Base-by-base conservation (phyloP, 2,888 invertebrate genomes). In the Drosophila mettleri region DNA sequence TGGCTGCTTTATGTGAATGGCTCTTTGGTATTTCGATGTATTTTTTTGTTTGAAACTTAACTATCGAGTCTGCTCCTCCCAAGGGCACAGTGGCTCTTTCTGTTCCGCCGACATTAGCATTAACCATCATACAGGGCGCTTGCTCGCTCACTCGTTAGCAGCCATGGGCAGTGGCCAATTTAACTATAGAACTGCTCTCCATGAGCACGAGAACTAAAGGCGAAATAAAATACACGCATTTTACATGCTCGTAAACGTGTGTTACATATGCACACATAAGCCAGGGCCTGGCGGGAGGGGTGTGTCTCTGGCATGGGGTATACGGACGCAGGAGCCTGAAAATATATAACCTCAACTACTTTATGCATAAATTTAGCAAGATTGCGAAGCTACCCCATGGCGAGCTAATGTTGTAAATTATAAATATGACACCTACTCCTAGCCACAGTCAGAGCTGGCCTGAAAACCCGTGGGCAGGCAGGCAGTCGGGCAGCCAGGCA, bases 381-480 rank as follows among this genome's bases (percentile, higher is more conserved):
- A 85, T 85, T 86, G 86, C 84, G 86, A 84, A 84, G 86, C 84
- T 86, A 86, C 88, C 90, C 90, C 80, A 89, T 86, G 90, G 89
- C 85, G 90, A 86, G 88, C 87, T 85, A 86, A 84, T 87, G 86
- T 88, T 86, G 89, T 90, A 90, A 90, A 90, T 90, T 90, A 90
- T 90, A 88, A 89, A 90, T 89, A 90, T 90, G 90, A 90, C 90
- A 90, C 90, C 90, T 90, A 88, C 86, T 87, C 85, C 85, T 80
- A 83, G 86, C 67, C 66, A 45, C 41, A 61, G 31, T 83, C 18
- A 18, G 34, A 46, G 53, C 60, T 41, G 27, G 58, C 66, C 60
- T 54, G 46, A 65, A 79, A 82, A 71, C 59, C 81, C 83, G 83
- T 83, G 83, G 83, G 33, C 66, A 61, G 72, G 52, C 62, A 66